Evolutionary conservation across 2,797 vertebrate species (phyloP).

Genomic region (Cetoscarus ocellatus): DNA sequence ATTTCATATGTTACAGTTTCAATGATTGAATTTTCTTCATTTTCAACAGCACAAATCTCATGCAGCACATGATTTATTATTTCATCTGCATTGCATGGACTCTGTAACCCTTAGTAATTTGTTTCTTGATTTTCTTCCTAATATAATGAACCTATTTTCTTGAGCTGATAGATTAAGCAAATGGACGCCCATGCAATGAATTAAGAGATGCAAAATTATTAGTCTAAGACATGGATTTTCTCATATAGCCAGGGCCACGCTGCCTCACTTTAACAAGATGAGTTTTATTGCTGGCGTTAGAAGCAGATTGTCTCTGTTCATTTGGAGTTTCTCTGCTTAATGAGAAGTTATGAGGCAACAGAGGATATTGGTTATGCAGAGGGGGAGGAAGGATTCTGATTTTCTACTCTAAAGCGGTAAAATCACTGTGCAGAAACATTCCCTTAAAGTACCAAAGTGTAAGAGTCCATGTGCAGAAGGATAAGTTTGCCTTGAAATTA

Average conservation of each 20-base stretch:
- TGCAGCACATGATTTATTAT: slow-evolving; percentile 22
- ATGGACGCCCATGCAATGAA: slow-evolving; percentile 8
- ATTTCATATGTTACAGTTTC: neutral
- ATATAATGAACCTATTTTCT: slow-evolving; percentile 25
- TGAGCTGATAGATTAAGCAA: slow-evolving; percentile 15
- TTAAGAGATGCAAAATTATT: slow-evolving; percentile 1
- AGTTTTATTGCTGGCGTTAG: neutral
- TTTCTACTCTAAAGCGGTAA: neutral
- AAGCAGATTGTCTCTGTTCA: neutral
- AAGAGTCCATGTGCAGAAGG: too few relatives aligned
- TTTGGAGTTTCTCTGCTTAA: neutral
- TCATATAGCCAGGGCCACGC: too few relatives aligned
- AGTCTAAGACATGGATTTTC: neutral
- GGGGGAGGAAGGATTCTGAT: neutral
- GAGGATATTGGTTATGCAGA: neutral
- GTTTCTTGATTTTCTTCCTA: slow-evolving; percentile 1
- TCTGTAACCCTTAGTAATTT: slow-evolving; percentile 23
- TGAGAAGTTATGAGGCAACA: slow-evolving; percentile 3
- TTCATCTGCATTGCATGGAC: slow-evolving; percentile 4
- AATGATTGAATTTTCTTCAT: slow-evolving; percentile 7
- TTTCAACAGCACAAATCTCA: neutral
- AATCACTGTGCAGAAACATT: neutral
- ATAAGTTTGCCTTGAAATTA: too few relatives aligned
- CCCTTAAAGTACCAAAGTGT: too few relatives aligned
- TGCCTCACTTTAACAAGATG: neutral